Conservation (phyloP, 2,888 invertebrate genomes). For the Protophormia terraenovae region DNA sequence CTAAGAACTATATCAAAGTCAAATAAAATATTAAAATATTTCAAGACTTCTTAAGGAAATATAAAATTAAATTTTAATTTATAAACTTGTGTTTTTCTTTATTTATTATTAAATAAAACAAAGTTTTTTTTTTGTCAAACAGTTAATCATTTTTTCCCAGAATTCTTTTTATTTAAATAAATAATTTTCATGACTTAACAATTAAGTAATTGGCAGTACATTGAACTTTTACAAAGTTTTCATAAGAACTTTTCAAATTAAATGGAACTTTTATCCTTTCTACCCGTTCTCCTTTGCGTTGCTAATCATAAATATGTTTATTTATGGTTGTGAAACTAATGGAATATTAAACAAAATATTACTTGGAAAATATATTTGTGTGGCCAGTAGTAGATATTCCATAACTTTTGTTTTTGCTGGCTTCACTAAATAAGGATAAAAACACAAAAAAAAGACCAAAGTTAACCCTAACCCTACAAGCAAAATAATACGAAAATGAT, state of each 20-base stretch:
- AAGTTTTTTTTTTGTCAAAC: no score
- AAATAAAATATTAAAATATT: no score
- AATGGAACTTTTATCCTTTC: not conserved
- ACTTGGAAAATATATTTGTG: not conserved
- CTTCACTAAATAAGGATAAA: no score
- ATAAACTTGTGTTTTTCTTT: no score
- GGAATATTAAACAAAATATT: constrained; percentile 9
- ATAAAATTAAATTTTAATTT: no score
- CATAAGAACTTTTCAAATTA: not conserved
- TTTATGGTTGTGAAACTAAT: not conserved
- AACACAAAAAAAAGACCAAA: no score
- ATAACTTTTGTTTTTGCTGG: not conserved
- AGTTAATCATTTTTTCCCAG: no score
- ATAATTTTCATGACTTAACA: not conserved
- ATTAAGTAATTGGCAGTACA: not conserved
- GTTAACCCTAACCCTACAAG: no score
- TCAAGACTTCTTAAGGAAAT: no score
- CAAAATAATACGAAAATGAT: no score
- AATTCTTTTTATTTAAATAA: not conserved
- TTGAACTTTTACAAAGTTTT: not conserved
- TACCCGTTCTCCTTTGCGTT: not conserved
- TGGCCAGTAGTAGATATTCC: not conserved
- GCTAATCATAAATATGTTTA: not conserved
- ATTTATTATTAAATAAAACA: no score
- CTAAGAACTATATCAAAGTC: no score